Evolutionary conservation across 2,888 invertebrate species (phyloP).

Genomic region (Antheraea yamamai): DNA sequence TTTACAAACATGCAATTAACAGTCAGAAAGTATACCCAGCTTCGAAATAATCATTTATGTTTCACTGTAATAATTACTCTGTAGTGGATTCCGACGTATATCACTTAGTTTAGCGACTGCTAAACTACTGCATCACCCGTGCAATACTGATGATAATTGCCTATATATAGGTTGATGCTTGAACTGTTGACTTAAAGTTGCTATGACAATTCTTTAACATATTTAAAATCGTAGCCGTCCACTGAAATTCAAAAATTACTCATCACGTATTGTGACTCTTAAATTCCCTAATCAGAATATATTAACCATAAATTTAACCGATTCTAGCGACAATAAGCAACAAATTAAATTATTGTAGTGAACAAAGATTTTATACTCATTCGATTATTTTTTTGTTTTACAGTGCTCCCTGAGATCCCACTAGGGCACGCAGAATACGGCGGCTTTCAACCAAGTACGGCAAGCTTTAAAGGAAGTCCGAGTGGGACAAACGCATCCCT

Average conservation of each 20-base stretch:
- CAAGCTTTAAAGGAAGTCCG: conserved; percentile 70
- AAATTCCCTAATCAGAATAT: neutral
- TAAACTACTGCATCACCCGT: no score
- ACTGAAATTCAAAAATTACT: neutral
- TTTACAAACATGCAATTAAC: no score
- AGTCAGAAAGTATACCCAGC: no score
- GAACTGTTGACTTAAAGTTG: no score
- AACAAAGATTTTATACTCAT: conserved; percentile 1
- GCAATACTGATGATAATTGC: no score
- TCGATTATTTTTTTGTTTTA: conserved; percentile 31
- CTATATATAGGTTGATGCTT: no score
- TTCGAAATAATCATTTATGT: no score
- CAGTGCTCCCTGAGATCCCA: conserved; percentile 83
- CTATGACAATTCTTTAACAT: neutral
- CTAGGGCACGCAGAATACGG: conserved; percentile 71
- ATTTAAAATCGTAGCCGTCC: neutral
- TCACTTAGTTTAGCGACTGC: no score
- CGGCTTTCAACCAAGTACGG: conserved; percentile 62
- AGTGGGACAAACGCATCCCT: conserved; percentile 62
- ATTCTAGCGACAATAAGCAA: neutral
- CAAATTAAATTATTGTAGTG: neutral
- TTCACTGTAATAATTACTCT: no score
- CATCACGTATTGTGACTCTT: neutral
- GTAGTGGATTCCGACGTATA: no score
- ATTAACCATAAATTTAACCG: neutral